Percentiles rank a stretch among this genome's conserved stretches.
Evolutionary conservation across 2,888 invertebrate genomes (phyloP).

Genomic region (Trissoscelio sp.): DNA sequence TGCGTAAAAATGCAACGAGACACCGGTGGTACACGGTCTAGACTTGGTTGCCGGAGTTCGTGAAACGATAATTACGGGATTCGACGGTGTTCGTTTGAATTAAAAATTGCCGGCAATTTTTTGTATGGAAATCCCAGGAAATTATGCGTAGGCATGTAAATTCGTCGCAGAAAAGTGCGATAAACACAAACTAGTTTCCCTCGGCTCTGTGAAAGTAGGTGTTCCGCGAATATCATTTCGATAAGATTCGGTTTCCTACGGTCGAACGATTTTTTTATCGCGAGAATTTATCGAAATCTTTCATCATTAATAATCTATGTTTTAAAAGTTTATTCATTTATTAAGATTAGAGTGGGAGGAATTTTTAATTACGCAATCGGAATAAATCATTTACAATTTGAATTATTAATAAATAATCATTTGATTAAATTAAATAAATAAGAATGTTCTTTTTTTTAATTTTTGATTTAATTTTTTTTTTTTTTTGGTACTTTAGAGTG

Average conservation of each 20-base stretch:
- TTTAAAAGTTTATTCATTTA: no score
- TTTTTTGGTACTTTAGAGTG: not conserved
- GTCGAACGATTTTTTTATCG: constrained; percentile 1
- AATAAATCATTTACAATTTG: no score
- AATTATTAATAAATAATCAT: no score
- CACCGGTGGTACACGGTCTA: not conserved
- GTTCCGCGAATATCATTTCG: constrained; percentile 34
- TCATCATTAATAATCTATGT: not conserved
- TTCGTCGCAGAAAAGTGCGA: constrained; percentile 45
- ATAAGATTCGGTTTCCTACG: constrained; percentile 47
- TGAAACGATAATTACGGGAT: constrained; percentile 51
- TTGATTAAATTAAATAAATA: no score
- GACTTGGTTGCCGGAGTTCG: not conserved
- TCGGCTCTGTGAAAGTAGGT: constrained; percentile 33
- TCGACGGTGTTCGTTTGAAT: constrained; percentile 4
- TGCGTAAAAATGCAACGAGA: constrained; percentile 30
- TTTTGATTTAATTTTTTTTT: no score
- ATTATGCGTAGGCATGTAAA: constrained; percentile 59
- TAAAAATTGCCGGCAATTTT: constrained; percentile 26
- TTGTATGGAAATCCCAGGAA: constrained; percentile 39
- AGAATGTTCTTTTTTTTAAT: no score
- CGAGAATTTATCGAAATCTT: not conserved
- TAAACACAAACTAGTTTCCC: constrained; percentile 48
- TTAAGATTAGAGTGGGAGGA: no score
- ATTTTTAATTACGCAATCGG: no score